These are phyloP conservation scores for Hymenopus coronatus DNA, from an alignment of 2,888 invertebrate genomes.

Conservation along the genomic window DNA sequence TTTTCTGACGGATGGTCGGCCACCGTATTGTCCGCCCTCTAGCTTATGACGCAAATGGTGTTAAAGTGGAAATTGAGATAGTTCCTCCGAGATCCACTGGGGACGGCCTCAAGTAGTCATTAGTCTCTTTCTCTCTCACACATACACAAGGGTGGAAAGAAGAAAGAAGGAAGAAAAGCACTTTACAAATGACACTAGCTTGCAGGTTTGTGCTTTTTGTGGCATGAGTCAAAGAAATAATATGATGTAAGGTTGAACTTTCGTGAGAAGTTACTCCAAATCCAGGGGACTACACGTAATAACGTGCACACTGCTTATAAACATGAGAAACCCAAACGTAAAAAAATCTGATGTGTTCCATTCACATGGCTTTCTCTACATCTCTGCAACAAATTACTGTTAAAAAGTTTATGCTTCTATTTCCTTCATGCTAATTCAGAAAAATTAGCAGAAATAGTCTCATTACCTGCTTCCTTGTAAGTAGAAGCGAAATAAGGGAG, in stretches of 20 bases:
- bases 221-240: neutral
- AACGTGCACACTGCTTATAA: no score
- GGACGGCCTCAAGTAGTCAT: neutral
- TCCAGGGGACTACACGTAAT: no score
- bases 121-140: neutral
- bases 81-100: neutral
- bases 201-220: neutral
- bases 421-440: no score
- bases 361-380: no score
- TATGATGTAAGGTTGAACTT: neutral
- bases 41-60: neutral
- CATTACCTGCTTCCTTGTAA: no score
- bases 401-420: no score
- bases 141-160: neutral
- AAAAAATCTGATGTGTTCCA: no score
- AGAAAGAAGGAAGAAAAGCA: neutral
- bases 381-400: no score
- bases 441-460: no score
- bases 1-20: neutral
- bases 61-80: neutral
- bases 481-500: no score
- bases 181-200: neutral
- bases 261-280: neutral
- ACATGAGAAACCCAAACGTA: no score
- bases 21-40: neutral